phyloP scores from a whole-genome alignment of 2,888 invertebrate species.

The Xanthostigma xanthostigma region DNA sequence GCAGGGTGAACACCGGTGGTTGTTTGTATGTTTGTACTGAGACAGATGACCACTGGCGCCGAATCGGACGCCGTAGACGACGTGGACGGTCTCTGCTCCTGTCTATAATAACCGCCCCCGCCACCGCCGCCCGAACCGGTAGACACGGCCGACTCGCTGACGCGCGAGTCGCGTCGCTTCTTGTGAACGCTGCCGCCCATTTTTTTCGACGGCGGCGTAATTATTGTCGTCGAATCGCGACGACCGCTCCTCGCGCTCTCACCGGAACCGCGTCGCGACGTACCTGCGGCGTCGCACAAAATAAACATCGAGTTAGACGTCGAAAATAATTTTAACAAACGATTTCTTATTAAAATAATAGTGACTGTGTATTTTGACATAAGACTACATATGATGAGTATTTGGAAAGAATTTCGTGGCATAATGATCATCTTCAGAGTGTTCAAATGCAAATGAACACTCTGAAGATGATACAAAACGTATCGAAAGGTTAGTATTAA shows the following conservation, averaged over 20 bases:
- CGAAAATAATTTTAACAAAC: too few relatives aligned
- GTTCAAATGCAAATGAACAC: too few relatives aligned
- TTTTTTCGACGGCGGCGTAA: conserved; percentile 37
- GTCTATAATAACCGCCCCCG: conserved; percentile 32
- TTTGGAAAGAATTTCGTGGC: too few relatives aligned
- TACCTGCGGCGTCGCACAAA: conserved; percentile 34
- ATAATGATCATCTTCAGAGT: too few relatives aligned
- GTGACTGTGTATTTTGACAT: too few relatives aligned
- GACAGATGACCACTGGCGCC: conserved; percentile 28
- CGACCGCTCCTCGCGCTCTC: conserved; percentile 54
- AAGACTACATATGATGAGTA: too few relatives aligned
- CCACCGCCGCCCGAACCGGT: conserved; percentile 18
- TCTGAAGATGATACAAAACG: too few relatives aligned
- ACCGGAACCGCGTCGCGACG: conserved; percentile 46
- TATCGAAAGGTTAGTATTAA: too few relatives aligned
- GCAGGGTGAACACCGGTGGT: too few relatives aligned
- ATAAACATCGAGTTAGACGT: neutral
- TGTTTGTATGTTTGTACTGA: conserved; percentile 4
- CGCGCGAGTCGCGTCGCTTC: conserved; percentile 40
- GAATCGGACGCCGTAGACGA: conserved; percentile 62
- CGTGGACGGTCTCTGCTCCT: conserved; percentile 53
- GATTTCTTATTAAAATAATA: too few relatives aligned
- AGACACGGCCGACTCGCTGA: conserved; percentile 30
- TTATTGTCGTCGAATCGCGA: conserved; percentile 47
- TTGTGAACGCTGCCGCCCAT: conserved; percentile 31